A percentile compares a stretch with the other conserved stretches of the same genome.
These are phyloP conservation scores for Crocodylus rhombifer DNA, from an alignment of 2,797 vertebrate genomes.

Conservation along the genomic window DNA sequence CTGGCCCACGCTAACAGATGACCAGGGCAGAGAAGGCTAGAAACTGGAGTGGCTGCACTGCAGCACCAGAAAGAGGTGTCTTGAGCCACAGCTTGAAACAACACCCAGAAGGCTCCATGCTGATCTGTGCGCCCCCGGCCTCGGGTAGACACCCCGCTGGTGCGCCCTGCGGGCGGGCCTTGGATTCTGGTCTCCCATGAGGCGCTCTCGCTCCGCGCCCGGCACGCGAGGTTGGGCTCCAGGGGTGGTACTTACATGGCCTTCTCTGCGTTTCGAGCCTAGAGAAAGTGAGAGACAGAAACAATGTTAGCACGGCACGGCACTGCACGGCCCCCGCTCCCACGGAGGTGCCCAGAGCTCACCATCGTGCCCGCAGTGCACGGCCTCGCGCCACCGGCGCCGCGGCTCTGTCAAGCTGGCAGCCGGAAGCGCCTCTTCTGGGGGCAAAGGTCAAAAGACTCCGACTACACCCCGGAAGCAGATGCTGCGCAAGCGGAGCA, in stretches of 20 bases:
- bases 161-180: too few relatives aligned
- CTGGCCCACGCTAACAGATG: too few relatives aligned
- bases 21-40: too few relatives aligned
- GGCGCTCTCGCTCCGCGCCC: too few relatives aligned
- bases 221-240: background rate
- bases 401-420: background rate
- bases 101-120: too few relatives aligned
- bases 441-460: too few relatives aligned
- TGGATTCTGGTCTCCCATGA: too few relatives aligned
- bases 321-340: accelerated
- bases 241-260: slow-evolving; percentile 90
- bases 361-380: background rate
- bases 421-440: background rate
- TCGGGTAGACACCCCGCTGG: too few relatives aligned
- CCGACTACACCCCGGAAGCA: background rate
- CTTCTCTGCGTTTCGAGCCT: slow-evolving; percentile 97
- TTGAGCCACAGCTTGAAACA: too few relatives aligned
- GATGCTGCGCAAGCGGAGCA: background rate
- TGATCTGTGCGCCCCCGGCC: too few relatives aligned
- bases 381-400: background rate
- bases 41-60: too few relatives aligned
- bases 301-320: accelerated
- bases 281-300: slow-evolving; percentile 23
- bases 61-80: too few relatives aligned
- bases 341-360: background rate